These are phyloP conservation scores for Fregetta grallaria DNA, from an alignment of 2,113 vertebrate genomes.

Conservation along the genomic window DNA sequence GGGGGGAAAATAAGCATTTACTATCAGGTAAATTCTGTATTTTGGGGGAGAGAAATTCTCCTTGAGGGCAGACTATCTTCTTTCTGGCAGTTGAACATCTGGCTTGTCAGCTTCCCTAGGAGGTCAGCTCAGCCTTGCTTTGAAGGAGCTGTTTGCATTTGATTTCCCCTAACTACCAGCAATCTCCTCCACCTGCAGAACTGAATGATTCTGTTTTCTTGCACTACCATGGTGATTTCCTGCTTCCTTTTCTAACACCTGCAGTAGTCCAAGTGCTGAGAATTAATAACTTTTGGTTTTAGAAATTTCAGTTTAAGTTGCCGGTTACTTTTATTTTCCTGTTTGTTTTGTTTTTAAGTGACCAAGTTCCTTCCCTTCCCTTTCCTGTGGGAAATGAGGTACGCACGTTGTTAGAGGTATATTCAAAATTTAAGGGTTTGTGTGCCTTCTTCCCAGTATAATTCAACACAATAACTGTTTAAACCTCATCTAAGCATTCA, in stretches of 20 bases:
- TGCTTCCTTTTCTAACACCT: background rate
- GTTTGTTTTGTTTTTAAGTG: background rate
- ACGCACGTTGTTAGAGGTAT: rapidly evolving
- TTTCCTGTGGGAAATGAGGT: background rate
- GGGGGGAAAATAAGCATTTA: background rate
- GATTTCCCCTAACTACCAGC: background rate
- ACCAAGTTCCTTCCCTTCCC: background rate
- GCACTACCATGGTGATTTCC: background rate
- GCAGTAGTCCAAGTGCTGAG: background rate
- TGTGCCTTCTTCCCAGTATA: background rate
- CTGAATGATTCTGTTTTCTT: background rate
- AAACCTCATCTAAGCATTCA: background rate
- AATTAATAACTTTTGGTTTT: background rate
- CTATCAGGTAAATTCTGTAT: background rate
- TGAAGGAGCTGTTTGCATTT: background rate
- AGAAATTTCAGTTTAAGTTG: background rate
- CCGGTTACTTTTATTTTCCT: background rate
- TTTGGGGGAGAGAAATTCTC: background rate
- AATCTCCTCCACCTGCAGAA: background rate
- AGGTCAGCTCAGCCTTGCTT: background rate
- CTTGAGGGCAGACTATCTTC: background rate
- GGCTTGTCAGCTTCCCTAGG: background rate
- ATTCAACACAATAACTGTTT: background rate
- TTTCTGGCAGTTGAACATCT: background rate
- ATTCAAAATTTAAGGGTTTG: background rate